Evolutionary conservation across 1,140 invertebrate genomes (phyloP).

Genomic region (Lasaia peninsularis): DNA sequence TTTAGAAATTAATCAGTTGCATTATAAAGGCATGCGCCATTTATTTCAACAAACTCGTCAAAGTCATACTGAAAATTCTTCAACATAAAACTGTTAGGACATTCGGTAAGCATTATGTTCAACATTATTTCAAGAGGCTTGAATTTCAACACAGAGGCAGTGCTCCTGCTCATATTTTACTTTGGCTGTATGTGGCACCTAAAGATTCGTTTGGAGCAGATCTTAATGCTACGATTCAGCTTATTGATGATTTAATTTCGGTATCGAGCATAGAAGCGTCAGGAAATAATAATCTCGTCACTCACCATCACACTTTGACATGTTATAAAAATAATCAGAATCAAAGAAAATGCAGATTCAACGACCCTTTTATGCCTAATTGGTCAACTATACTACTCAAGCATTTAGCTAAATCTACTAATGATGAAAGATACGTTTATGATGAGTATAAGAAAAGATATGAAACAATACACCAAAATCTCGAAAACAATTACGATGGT

Average conservation of each 20-base stretch:
- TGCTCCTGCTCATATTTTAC: slow-evolving; percentile 10
- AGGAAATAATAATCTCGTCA: slow-evolving; percentile 24
- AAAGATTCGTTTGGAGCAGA: slow-evolving; percentile 19
- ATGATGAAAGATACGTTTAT: not conserved
- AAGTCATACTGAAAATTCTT: slow-evolving; percentile 20
- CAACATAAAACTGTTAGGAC: slow-evolving; percentile 21
- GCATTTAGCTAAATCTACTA: slow-evolving; percentile 19
- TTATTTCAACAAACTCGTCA: slow-evolving; percentile 13
- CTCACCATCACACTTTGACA: slow-evolving; percentile 28
- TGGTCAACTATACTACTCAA: slow-evolving; percentile 22
- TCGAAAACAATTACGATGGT: slow-evolving; percentile 24
- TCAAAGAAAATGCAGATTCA: slow-evolving; percentile 27
- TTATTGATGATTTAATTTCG: slow-evolving; percentile 29
- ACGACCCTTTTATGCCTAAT: slow-evolving; percentile 29
- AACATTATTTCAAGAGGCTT: slow-evolving; percentile 22
- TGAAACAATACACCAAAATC: slow-evolving; percentile 15
- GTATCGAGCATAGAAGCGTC: slow-evolving; percentile 28
- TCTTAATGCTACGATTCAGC: slow-evolving; percentile 13
- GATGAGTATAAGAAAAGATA: slow-evolving; percentile 20
- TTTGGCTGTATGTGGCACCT: slow-evolving; percentile 27
- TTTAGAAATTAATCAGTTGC: slow-evolving; percentile 15
- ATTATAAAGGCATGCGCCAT: slow-evolving; percentile 9
- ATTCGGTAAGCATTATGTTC: slow-evolving; percentile 18
- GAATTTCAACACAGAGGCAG: slow-evolving; percentile 26
- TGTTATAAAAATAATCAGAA: slow-evolving; percentile 11